Conservation (phyloP, 2,797 vertebrate genomes). For the Babyrousa celebensis region DNA sequence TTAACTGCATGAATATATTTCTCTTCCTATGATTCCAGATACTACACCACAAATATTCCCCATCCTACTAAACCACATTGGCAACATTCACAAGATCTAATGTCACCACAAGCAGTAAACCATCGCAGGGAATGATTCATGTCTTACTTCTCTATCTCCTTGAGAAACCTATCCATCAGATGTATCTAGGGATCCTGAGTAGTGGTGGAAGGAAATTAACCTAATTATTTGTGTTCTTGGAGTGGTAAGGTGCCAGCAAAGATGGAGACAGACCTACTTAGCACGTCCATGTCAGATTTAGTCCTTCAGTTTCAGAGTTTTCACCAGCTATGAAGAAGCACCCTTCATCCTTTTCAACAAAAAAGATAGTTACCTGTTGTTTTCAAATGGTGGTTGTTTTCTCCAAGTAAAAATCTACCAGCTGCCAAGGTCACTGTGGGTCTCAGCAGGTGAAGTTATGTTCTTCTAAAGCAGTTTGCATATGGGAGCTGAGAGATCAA, state of each 20-base stretch:
- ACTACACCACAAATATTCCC: not conserved
- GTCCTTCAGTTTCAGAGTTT: not conserved
- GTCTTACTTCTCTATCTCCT: slow-evolving; percentile 17
- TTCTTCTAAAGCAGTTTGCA: not conserved
- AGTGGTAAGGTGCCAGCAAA: slow-evolving; percentile 30
- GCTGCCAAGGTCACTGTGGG: not conserved
- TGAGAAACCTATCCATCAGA: slow-evolving; percentile 2
- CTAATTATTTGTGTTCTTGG: slow-evolving; percentile 62
- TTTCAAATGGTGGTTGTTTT: not conserved
- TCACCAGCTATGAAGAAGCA: not conserved
- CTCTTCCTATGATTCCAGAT: slow-evolving; percentile 25
- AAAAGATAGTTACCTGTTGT: not conserved
- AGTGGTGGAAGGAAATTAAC: slow-evolving; percentile 50
- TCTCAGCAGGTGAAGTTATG: not conserved
- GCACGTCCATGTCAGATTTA: slow-evolving; percentile 20
- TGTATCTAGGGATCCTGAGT: slow-evolving; percentile 44
- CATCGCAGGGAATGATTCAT: slow-evolving; percentile 73
- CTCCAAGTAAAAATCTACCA: not conserved
- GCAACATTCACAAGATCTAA: slow-evolving; percentile 49
- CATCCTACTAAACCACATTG: not conserved
- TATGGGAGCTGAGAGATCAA: not conserved
- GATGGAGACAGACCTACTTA: slow-evolving; percentile 20
- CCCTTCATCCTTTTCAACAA: not conserved
- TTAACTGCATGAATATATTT: slow-evolving; percentile 61
- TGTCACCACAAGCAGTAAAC: slow-evolving; percentile 73